Conservation (phyloP, 1,140 invertebrate genomes). For the Charaxes varanes region DNA sequence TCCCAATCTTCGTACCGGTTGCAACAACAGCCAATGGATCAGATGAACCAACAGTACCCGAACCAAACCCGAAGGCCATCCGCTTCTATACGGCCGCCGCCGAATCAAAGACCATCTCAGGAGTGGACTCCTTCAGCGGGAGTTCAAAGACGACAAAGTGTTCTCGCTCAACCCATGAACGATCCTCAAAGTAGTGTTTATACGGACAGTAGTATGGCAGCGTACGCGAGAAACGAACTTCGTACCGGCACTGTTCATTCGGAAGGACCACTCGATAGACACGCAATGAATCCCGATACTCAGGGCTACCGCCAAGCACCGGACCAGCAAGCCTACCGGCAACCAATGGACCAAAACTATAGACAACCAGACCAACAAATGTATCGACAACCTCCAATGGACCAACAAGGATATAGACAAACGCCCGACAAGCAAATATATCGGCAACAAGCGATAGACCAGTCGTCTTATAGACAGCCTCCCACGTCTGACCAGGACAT, state of each 20-base stretch:
- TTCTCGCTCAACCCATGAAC: slow-evolving; percentile 50
- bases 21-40: slow-evolving; percentile 48
- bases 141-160: slow-evolving; percentile 45
- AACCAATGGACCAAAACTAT: slow-evolving; percentile 32
- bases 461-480: slow-evolving; percentile 34
- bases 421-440: slow-evolving; percentile 38
- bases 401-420: slow-evolving; percentile 42
- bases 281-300: slow-evolving; percentile 20
- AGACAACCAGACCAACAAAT: slow-evolving; percentile 36
- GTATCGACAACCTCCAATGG: slow-evolving; percentile 33
- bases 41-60: slow-evolving; percentile 45
- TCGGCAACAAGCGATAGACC: slow-evolving; percentile 29
- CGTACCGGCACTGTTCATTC: slow-evolving; percentile 52
- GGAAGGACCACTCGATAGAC: slow-evolving; percentile 35
- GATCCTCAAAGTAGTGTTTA: slow-evolving; percentile 39
- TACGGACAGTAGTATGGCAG: slow-evolving; percentile 33
- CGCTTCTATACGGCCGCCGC: slow-evolving; percentile 31
- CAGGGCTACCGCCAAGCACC: slow-evolving; percentile 31
- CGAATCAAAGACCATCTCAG: slow-evolving; percentile 45
- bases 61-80: slow-evolving; percentile 51
- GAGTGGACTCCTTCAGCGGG: slow-evolving; percentile 52
- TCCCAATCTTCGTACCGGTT: slow-evolving; percentile 30
- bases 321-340: slow-evolving; percentile 21
- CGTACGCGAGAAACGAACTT: slow-evolving; percentile 47
- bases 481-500: slow-evolving; percentile 36